These are phyloP conservation scores for Speoplatyrhinus poulsoni DNA, from an alignment of 2,113 vertebrate species.

Conservation along the genomic window DNA sequence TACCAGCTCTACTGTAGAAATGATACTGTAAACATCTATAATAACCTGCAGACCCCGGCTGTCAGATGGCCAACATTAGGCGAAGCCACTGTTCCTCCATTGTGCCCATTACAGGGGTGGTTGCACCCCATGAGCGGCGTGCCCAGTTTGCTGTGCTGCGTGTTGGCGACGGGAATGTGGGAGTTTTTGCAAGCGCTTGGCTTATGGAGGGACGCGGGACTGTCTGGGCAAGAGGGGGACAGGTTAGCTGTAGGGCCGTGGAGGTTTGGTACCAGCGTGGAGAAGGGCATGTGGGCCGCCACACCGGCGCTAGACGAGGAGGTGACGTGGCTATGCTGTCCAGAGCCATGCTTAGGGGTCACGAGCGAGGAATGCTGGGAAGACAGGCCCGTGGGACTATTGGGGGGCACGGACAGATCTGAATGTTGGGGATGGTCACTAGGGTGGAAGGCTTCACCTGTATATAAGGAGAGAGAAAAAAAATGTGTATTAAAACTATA, in stretches of 20 bases:
- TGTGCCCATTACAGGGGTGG: constrained; percentile 95
- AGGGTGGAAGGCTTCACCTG: constrained; percentile 89
- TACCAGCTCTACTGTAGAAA: no score
- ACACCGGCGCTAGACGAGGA: constrained; percentile 69
- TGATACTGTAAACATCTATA: not conserved
- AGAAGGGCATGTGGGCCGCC: constrained; percentile 76
- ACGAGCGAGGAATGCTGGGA: constrained; percentile 87
- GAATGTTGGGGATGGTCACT: constrained; percentile 91
- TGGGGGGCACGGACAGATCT: constrained; percentile 96
- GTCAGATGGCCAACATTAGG: constrained; percentile 80
- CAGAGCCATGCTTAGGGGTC: constrained; percentile 80
- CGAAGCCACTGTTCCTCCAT: constrained; percentile 78
- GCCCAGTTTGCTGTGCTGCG: constrained; percentile 88
- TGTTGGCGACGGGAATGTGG: constrained; percentile 85
- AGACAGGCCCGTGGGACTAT: constrained; percentile 92
- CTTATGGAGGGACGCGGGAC: constrained; percentile 79
- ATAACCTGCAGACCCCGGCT: constrained; percentile 88
- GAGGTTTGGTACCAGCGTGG: constrained; percentile 77
- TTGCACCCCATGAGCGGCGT: constrained; percentile 84
- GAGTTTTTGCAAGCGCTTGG: constrained; percentile 87
- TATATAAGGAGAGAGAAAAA: constrained; percentile 16
- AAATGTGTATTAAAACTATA: not conserved
- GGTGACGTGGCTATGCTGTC: constrained; percentile 81
- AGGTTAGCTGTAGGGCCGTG: constrained; percentile 76
- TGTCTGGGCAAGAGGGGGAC: constrained; percentile 74